A percentile compares a stretch with the other conserved stretches of the same genome.
These are phyloP conservation scores for Cantharis lateralis DNA, from an alignment of 2,888 invertebrate genomes.

Conservation along the genomic window DNA sequence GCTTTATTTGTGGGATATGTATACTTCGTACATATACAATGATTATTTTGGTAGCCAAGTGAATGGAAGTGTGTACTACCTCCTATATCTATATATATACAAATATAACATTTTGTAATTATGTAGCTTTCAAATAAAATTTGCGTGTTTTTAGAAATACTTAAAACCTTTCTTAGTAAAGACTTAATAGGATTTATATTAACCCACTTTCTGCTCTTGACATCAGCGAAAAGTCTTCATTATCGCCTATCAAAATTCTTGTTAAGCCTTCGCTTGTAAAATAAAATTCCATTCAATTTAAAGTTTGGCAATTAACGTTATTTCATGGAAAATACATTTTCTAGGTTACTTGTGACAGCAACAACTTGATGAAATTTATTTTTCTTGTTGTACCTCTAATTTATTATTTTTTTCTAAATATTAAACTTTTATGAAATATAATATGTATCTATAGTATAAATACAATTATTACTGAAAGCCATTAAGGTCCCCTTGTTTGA, in stretches of 20 bases:
- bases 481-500: slow-evolving; percentile 9
- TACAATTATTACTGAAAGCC: slow-evolving; percentile 1
- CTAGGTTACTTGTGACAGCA: slow-evolving; percentile 2
- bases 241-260: slow-evolving; percentile 13
- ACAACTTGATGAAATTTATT: slow-evolving; percentile 1
- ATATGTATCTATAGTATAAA: not conserved
- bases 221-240: slow-evolving; percentile 22
- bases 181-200: slow-evolving; percentile 11
- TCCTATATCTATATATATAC: not conserved
- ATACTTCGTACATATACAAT: not conserved
- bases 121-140: not conserved
- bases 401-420: not conserved
- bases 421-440: too few relatives aligned
- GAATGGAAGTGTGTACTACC: not conserved
- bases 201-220: slow-evolving; percentile 22
- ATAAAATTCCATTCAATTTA: slow-evolving; percentile 7
- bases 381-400: not conserved
- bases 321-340: slow-evolving; percentile 9
- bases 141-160: not conserved
- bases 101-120: not conserved
- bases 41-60: not conserved
- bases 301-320: slow-evolving; percentile 24
- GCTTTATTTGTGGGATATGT: not conserved
- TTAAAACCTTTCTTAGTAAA: slow-evolving; percentile 2
- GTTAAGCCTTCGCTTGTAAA: slow-evolving; percentile 5